phyloP scores from a whole-genome alignment of 2,113 vertebrate genomes.

The Dicrurus megarhynchus region DNA sequence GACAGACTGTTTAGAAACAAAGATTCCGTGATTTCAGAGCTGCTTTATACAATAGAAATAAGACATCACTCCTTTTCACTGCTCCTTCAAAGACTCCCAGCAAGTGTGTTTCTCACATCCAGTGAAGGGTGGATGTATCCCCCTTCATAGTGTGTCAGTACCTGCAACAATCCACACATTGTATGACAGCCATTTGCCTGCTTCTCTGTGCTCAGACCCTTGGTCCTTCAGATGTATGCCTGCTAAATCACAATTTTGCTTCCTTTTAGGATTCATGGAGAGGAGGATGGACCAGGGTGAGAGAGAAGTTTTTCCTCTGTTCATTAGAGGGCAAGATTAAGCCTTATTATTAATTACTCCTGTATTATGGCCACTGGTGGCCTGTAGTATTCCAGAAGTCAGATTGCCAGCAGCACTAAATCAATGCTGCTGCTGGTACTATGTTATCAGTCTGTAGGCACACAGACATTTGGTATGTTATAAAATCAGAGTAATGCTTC shows the following conservation, averaged over 20 bases:
- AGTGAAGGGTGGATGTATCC: background rate
- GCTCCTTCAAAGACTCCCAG: background rate
- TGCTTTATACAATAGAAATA: background rate
- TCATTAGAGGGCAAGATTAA: slow-evolving; percentile 34
- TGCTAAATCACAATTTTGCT: background rate
- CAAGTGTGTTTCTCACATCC: background rate
- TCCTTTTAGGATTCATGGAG: background rate
- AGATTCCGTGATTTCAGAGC: background rate
- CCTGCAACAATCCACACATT: accelerated
- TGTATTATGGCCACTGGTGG: background rate
- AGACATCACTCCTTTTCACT: background rate
- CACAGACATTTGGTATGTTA: slow-evolving; percentile 35
- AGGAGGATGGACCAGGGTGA: background rate
- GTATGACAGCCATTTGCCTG: background rate
- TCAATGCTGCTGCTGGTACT: slow-evolving; percentile 18
- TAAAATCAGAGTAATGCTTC: slow-evolving; percentile 40
- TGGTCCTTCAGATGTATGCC: background rate
- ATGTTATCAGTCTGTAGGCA: slow-evolving; percentile 50
- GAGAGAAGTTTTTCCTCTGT: background rate
- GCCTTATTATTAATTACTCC: slow-evolving; percentile 54
- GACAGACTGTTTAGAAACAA: slow-evolving; percentile 28
- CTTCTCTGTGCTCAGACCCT: background rate
- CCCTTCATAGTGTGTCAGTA: background rate
- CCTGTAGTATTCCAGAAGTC: slow-evolving; percentile 33
- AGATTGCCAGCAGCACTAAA: slow-evolving; percentile 48